Percentiles rank a stretch among this genome's conserved stretches.
Evolutionary conservation across 2,888 invertebrate species (phyloP).

Genomic region (Beris chalybata): DNA sequence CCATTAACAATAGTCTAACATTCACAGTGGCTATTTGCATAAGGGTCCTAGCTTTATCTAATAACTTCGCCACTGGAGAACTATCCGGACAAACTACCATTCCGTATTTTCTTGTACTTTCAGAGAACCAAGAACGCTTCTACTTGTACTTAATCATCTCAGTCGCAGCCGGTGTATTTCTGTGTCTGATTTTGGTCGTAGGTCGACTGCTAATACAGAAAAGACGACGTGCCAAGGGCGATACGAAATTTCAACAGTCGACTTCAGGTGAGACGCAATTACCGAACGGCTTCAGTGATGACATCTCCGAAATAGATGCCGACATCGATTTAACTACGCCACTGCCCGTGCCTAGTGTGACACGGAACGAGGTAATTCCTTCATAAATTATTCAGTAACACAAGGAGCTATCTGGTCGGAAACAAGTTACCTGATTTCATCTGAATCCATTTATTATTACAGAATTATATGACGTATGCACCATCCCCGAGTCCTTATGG

Average conservation of each 20-base stretch:
- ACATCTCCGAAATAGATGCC: constrained; percentile 80
- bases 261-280: constrained; percentile 74
- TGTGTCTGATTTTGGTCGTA: constrained; percentile 72
- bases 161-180: constrained; percentile 69
- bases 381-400: constrained; percentile 33
- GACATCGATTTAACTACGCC: constrained; percentile 70
- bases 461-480: constrained; percentile 53
- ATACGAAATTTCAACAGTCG: constrained; percentile 68
- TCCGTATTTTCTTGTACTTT: constrained; percentile 29
- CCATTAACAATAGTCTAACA: too few relatives aligned
- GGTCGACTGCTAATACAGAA: constrained; percentile 71
- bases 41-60: too few relatives aligned
- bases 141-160: constrained; percentile 82
- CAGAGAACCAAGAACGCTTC: constrained; percentile 61
- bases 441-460: constrained; percentile 16
- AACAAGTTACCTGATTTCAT: constrained; percentile 22
- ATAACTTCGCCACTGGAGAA: too few relatives aligned
- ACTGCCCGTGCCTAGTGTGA: constrained; percentile 59
- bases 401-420: constrained; percentile 39
- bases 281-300: constrained; percentile 78
- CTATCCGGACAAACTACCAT: not conserved
- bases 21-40: too few relatives aligned
- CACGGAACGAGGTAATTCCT: constrained; percentile 52
- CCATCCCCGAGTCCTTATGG: constrained; percentile 52
- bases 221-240: constrained; percentile 59